Evolutionary conservation across 2,888 invertebrate species (phyloP), one percentile per base, ranked within the genome.

Genomic region (Caenorhabditis sinica): DNA sequence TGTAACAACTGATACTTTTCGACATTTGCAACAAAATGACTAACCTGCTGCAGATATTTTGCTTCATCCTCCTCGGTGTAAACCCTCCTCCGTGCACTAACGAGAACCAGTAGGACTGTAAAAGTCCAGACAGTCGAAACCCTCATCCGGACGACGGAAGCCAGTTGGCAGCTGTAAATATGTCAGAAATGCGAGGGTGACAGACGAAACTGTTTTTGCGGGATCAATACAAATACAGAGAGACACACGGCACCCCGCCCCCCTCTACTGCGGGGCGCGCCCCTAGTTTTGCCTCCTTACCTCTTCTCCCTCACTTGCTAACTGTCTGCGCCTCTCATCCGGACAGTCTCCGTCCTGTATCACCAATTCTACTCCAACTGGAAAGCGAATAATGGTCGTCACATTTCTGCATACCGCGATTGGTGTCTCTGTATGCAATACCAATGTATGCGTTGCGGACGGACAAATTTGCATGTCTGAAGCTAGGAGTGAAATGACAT

Each of bases 181-280:
- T 80, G 72, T 73, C 53, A 79, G 65, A 79, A 73, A 66, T 60
- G 51, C 13, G 66, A 63, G 20, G 28, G 33, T 36, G 13, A 13
- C 40, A 53, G 20, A 8, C 49, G 61, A 20, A 56, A 71, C 69
- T 45, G 72, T 71, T 72, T 65, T 66, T 66, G 20, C 20, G 63
- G 72, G 72, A 80, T 80, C 80, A 60, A 80, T 72, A 73, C 58
- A 66, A 80, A 80, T 72, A 80, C 80, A 80, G 79, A 79, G 61
- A 45, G 49, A 49, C 49, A 53, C 69, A 65, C 58, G 80, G 80
- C 80, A 80, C 66, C 58, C 72, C 80, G 80, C 80, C 72, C 72
- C 25, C 79, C 13, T 30, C 33, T 25, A 61, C 53, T 36, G 63
- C 53, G 75, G 20, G 20, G 71, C 71, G 79, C 80, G 56, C 72